phyloP scores from a whole-genome alignment of 2,888 invertebrate species.

The Mystacides longicornis region DNA sequence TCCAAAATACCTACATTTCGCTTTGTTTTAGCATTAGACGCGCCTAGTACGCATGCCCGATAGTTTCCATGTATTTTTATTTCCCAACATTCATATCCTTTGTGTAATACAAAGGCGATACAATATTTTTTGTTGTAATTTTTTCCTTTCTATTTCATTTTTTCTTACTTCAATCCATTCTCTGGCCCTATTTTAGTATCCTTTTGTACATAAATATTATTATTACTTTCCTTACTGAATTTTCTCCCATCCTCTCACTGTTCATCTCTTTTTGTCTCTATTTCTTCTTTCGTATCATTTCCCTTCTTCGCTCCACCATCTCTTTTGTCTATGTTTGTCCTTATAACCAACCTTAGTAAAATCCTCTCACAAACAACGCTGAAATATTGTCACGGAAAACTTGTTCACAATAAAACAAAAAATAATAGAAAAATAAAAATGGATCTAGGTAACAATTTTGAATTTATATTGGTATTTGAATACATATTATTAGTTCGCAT shows the following conservation, averaged over 20 bases:
- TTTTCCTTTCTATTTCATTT: not conserved
- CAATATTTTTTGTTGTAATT: not conserved
- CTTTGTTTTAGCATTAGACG: too few relatives aligned
- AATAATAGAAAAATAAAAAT: not conserved
- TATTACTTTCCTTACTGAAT: not conserved
- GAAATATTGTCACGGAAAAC: not conserved
- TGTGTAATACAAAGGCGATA: not conserved
- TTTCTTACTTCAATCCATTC: not conserved
- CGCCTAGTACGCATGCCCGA: slow-evolving; percentile 38
- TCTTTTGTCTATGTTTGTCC: slow-evolving; percentile 10
- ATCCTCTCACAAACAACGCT: not conserved
- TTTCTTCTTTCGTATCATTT: slow-evolving; percentile 33
- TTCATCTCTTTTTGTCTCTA: slow-evolving; percentile 39
- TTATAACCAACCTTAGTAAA: not conserved
- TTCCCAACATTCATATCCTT: slow-evolving; percentile 35
- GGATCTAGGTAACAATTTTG: not conserved
- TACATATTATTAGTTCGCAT: too few relatives aligned
- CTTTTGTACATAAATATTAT: slow-evolving; percentile 31
- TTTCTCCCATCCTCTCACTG: slow-evolving; percentile 40
- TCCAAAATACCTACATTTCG: too few relatives aligned
- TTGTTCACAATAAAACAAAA: not conserved
- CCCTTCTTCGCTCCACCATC: slow-evolving; percentile 22
- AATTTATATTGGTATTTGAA: too few relatives aligned
- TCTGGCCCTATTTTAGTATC: slow-evolving; percentile 18
- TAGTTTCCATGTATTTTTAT: slow-evolving; percentile 50